These are phyloP conservation scores for Ammodytes dubius DNA, from an alignment of 2,113 vertebrate genomes.

Conservation along the genomic window DNA sequence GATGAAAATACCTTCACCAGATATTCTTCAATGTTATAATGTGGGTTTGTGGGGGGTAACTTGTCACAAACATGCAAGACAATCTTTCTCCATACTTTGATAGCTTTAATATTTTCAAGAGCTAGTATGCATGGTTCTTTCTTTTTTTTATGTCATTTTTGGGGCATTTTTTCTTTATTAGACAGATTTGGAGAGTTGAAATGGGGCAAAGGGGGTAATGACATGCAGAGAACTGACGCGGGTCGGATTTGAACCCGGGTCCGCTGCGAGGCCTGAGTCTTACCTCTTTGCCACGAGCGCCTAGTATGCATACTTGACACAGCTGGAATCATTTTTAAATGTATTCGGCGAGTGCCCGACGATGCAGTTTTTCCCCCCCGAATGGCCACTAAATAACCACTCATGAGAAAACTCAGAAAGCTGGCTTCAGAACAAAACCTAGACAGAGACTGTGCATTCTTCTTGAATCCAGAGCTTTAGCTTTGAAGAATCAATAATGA, in stretches of 20 bases:
- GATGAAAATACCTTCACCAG: conserved; percentile 49
- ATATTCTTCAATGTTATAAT: conserved; percentile 23
- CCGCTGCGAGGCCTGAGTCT: too few relatives aligned
- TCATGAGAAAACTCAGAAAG: neutral
- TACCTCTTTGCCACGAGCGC: too few relatives aligned
- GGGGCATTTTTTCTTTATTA: too few relatives aligned
- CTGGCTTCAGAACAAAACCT: neutral
- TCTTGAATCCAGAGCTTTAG: conserved; percentile 11
- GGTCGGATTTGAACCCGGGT: too few relatives aligned
- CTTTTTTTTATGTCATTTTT: neutral
- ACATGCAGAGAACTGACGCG: too few relatives aligned
- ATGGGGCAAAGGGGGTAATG: too few relatives aligned
- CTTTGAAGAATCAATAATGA: conserved; percentile 26
- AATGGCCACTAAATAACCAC: conserved; percentile 3
- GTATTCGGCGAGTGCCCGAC: neutral
- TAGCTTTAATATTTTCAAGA: neutral
- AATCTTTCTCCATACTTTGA: conserved; percentile 14
- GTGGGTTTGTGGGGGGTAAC: neutral
- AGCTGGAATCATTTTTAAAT: conserved; percentile 50
- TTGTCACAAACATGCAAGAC: neutral
- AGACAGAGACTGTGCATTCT: neutral
- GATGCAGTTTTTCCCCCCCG: neutral
- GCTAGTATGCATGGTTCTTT: too few relatives aligned
- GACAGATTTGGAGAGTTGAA: too few relatives aligned
- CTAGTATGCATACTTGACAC: conserved; percentile 4